A percentile compares a stretch with the other conserved stretches of the same genome.
phyloP scores from a whole-genome alignment of 1,140 invertebrate species.

The Mya arenaria region DNA sequence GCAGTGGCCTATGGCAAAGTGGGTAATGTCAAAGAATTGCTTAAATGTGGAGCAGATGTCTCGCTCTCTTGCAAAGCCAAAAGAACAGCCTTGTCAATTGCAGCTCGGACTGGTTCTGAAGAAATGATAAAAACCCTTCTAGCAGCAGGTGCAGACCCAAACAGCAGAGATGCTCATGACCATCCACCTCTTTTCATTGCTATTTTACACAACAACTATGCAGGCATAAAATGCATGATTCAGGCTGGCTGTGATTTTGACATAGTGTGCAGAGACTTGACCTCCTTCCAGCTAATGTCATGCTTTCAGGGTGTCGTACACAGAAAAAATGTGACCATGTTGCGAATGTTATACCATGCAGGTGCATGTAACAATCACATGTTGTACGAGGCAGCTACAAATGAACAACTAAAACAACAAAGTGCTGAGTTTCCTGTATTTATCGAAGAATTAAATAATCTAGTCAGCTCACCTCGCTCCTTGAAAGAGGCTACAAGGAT shows the following conservation, averaged over 20 bases:
- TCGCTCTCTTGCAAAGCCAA: constrained; percentile 36
- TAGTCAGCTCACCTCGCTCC: constrained; percentile 3
- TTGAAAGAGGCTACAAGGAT: too few species aligned
- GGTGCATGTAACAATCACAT: constrained; percentile 27
- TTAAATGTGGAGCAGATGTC: constrained; percentile 44
- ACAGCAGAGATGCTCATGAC: constrained; percentile 41
- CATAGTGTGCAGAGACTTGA: constrained; percentile 24
- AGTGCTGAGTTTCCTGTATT: constrained; percentile 34
- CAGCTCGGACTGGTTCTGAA: constrained; percentile 25
- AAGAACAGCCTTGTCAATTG: constrained; percentile 40
- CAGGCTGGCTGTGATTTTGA: constrained; percentile 32
- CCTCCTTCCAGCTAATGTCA: constrained; percentile 24
- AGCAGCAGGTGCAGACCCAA: constrained; percentile 26
- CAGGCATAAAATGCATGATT: constrained; percentile 36
- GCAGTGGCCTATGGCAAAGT: constrained; percentile 57
- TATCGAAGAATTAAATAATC: constrained; percentile 8
- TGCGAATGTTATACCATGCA: constrained; percentile 37
- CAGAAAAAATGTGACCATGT: constrained; percentile 29
- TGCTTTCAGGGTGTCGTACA: constrained; percentile 20
- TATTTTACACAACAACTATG: constrained; percentile 30
- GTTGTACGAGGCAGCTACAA: not conserved
- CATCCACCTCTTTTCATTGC: constrained; percentile 24
- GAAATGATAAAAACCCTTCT: constrained; percentile 31
- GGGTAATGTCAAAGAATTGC: constrained; percentile 23
- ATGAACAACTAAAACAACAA: constrained; percentile 36